Base-by-base conservation (phyloP, 2,797 vertebrate genomes). In the Sciurus vulgaris region DNA sequence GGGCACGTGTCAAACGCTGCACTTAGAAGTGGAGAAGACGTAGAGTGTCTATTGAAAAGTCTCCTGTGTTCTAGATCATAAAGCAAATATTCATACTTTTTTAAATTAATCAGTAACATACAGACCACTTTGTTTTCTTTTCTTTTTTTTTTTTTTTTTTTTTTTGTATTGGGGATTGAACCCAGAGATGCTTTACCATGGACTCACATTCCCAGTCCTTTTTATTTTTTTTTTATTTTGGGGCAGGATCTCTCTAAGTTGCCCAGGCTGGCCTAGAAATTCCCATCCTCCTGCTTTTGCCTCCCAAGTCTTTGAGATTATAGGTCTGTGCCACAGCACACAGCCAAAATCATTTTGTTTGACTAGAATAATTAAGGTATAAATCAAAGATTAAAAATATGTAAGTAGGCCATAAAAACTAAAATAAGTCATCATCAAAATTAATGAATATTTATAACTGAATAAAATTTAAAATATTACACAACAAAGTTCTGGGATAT, bases 371-470 rank as follows among this genome's bases (percentile, higher is more conserved):
- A 83, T 73, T 35, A 87, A 69, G 41, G 49, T 72, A 41, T 72
- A 95, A 86, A 69, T 41, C 9, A 86, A 86, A 74, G 30, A 81
- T 38, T n/a, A 51, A 86, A 78, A 93, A 67, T 18, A 44, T 44
- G 65, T 86, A 59, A 67, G 74, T 28, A 89, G 59, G 17, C 35
- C 22, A 63, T 24, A 38, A 93, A 70, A 89, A 41, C 14, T 86
- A 70, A 93, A 90, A 77, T 15, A 56, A 86, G 89, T 82, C 35
- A 86, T 13, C 74, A 51, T 65, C 24, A 30, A 86, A 95, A 77
- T 47, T 79, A 89, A 56, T 54, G 49, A 51, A 41, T 8, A 65
- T 17, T 49, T 49, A 49, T 49, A 61, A 86, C 33, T 63, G 41
- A 63, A 51, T 49, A 76, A 35, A 83, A 30, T 56, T 47, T 26